Evolutionary conservation across 2,113 vertebrate genomes (phyloP).

Genomic region (Pygoscelis antarcticus): DNA sequence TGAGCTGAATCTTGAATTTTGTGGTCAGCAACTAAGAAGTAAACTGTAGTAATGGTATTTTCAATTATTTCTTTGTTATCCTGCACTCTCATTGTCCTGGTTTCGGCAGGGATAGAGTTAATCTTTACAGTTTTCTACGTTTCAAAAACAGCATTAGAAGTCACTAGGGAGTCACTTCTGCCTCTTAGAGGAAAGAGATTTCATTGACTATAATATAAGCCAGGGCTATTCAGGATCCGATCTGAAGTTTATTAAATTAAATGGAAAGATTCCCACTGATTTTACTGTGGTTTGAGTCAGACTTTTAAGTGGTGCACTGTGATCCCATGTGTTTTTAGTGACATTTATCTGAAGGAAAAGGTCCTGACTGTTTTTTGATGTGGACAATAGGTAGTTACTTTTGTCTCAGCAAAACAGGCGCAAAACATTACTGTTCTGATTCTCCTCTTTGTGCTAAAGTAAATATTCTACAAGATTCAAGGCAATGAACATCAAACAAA

Average conservation of each 20-base stretch:
- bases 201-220: not conserved
- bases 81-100: not conserved
- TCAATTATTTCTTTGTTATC: constrained; percentile 12
- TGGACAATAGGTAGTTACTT: not conserved
- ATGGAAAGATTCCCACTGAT: not conserved
- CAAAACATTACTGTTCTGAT: not conserved
- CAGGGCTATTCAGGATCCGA: not conserved
- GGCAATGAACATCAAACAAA: not conserved
- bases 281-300: not conserved
- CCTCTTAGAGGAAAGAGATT: not conserved
- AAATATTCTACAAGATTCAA: not conserved
- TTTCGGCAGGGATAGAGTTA: too few relatives aligned
- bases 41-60: not conserved
- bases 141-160: constrained; percentile 19
- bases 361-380: not conserved
- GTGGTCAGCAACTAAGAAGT: constrained; percentile 5
- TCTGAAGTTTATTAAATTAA: constrained; percentile 18
- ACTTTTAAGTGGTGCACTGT: not conserved
- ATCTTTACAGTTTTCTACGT: not conserved
- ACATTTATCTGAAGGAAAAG: not conserved
- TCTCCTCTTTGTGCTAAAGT: not conserved
- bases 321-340: not conserved
- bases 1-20: constrained; percentile 1
- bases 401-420: not conserved
- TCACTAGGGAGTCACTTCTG: constrained; percentile 4